Evolutionary conservation across 1,140 invertebrate genomes (phyloP).

Genomic region (Penaeus indicus): DNA sequence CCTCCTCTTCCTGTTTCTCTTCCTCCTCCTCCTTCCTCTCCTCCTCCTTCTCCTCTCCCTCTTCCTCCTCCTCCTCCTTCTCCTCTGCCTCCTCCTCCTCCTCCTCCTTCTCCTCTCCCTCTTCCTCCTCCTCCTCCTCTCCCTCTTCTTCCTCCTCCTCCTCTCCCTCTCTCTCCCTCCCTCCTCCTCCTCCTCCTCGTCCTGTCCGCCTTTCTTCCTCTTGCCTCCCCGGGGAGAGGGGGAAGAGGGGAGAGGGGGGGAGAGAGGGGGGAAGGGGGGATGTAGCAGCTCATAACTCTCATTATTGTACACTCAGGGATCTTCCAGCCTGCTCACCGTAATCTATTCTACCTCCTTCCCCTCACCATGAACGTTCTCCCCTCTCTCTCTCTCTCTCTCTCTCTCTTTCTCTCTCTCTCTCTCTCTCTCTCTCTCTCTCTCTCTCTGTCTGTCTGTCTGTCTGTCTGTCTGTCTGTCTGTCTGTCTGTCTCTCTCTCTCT

Average conservation of each 20-base stretch:
- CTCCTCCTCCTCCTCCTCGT: no score
- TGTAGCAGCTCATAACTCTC: constrained; percentile 11
- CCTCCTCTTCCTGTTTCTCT: constrained; percentile 29
- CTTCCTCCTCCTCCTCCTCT: no score
- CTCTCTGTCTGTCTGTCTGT: not conserved
- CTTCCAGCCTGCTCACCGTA: constrained; percentile 12
- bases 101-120: no score
- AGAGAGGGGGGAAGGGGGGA: constrained; percentile 9
- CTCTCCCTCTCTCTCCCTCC: no score
- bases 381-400: not conserved
- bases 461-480: not conserved
- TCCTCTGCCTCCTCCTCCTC: no score
- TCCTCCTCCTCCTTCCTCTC: not conserved
- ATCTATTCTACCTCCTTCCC: not conserved
- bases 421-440: not conserved
- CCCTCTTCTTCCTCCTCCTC: no score
- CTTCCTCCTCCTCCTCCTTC: no score
- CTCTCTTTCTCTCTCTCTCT: not conserved
- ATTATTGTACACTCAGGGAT: constrained; percentile 24
- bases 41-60: not conserved
- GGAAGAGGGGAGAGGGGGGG: not conserved
- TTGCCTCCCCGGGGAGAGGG: not conserved
- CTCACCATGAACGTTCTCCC: not conserved
- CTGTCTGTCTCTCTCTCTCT: not conserved
- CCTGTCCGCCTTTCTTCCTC: not conserved